These are phyloP conservation scores for Rostratula benghalensis DNA, from an alignment of 2,113 vertebrate genomes.

Conservation along the genomic window DNA sequence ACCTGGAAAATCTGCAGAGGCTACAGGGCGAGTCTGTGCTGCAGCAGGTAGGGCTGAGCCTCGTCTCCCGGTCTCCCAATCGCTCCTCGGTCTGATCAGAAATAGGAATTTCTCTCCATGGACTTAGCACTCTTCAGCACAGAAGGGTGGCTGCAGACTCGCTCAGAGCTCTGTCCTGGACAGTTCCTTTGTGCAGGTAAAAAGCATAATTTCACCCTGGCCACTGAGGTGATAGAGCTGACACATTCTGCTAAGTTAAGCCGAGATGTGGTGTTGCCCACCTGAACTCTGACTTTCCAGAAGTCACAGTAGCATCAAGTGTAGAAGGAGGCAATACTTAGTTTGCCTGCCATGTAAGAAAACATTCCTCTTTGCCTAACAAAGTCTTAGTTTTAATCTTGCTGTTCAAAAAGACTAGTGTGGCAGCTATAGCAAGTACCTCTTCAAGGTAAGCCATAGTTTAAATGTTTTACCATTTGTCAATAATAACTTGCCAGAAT, in stretches of 20 bases:
- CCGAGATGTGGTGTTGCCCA: neutral
- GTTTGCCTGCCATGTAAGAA: neutral
- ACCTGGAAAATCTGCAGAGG: slow-evolving; percentile 91
- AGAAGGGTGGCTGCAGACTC: neutral
- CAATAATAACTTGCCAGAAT: neutral
- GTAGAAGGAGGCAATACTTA: neutral
- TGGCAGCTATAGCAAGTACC: neutral
- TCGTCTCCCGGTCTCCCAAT: neutral
- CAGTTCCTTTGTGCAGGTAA: neutral
- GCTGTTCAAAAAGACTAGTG: neutral
- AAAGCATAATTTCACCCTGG: neutral
- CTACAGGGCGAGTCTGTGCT: slow-evolving; percentile 79
- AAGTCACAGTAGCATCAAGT: neutral
- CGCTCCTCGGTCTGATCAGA: neutral
- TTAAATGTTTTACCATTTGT: neutral
- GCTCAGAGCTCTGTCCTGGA: neutral
- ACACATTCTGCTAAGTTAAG: neutral
- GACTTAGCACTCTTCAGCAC: neutral
- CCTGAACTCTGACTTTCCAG: neutral
- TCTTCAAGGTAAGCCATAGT: neutral
- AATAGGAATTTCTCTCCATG: neutral
- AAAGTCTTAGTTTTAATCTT: neutral
- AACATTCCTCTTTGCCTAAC: neutral
- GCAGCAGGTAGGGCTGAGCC: slow-evolving; percentile 80
- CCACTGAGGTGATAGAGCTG: neutral